A percentile compares a stretch with the other conserved stretches of the same genome.
Conservation (phyloP, 2,888 invertebrate species). For the Microctonus hyperodae region DNA sequence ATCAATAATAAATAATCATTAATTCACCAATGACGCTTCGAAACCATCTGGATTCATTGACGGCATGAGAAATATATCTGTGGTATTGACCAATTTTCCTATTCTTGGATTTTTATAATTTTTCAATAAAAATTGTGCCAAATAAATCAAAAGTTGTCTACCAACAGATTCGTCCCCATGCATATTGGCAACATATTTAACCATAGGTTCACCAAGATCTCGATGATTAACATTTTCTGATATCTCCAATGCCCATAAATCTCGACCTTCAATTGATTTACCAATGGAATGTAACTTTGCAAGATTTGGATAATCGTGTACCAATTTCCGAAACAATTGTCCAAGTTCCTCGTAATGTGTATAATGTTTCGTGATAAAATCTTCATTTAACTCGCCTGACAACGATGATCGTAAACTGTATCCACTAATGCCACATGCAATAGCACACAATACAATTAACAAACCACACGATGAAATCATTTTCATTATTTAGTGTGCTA, state of each 20-base stretch:
- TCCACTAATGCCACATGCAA: constrained; percentile 27
- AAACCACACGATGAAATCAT: constrained; percentile 33
- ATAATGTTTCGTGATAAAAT: constrained; percentile 64
- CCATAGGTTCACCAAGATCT: constrained; percentile 80
- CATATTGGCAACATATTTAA: constrained; percentile 96
- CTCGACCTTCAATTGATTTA: constrained; percentile 80
- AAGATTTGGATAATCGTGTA: constrained; percentile 72
- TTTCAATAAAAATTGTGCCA: constrained; percentile 83
- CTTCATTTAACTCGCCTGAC: constrained; percentile 38
- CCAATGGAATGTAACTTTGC: constrained; percentile 81
- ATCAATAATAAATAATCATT: no score
- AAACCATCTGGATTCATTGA: constrained; percentile 98
- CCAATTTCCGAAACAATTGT: constrained; percentile 70
- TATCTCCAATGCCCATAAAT: constrained; percentile 83
- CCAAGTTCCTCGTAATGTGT: constrained; percentile 76
- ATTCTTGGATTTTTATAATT: constrained; percentile 78
- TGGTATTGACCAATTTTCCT: constrained; percentile 80
- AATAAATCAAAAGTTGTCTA: constrained; percentile 80
- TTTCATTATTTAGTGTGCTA: not conserved
- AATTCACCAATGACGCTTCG: constrained; percentile 77
- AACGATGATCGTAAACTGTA: constrained; percentile 27
- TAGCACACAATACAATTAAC: constrained; percentile 28
- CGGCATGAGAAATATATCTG: constrained; percentile 95
- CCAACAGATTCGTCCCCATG: constrained; percentile 95
- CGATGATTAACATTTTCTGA: constrained; percentile 72